These are phyloP conservation scores for Margaritifera margaritifera DNA, from an alignment of 2,888 invertebrate species.

Conservation along the genomic window DNA sequence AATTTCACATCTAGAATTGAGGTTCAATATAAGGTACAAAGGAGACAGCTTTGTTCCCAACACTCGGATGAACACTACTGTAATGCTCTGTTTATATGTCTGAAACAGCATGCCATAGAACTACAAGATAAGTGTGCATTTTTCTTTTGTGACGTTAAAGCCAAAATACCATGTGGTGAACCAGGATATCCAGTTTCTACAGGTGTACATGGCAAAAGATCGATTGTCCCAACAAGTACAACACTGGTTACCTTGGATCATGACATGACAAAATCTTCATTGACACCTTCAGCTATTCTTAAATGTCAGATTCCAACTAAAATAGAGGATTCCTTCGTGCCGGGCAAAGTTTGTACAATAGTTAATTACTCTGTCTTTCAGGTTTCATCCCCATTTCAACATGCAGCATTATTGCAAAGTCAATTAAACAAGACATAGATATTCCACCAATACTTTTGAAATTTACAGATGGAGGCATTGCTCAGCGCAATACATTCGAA, in stretches of 20 bases:
- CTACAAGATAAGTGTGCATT: slow-evolving; percentile 3
- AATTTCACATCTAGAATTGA: slow-evolving; percentile 27
- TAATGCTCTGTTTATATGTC: slow-evolving; percentile 29
- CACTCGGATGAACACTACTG: slow-evolving; percentile 37
- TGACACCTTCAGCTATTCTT: slow-evolving; percentile 31
- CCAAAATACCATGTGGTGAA: slow-evolving; percentile 28
- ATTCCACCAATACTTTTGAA: slow-evolving; percentile 10
- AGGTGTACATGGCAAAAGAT: slow-evolving; percentile 27
- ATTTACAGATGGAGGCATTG: slow-evolving; percentile 31
- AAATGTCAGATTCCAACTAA: slow-evolving; percentile 16
- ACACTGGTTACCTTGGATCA: slow-evolving; percentile 32
- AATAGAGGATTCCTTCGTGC: slow-evolving; percentile 25
- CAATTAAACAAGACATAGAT: background rate
- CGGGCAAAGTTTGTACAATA: slow-evolving; percentile 16
- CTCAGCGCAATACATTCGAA: slow-evolving; percentile 24
- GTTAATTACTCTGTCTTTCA: slow-evolving; percentile 30
- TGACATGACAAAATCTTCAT: slow-evolving; percentile 20
- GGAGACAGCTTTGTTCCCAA: slow-evolving; percentile 20
- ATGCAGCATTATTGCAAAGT: slow-evolving; percentile 13
- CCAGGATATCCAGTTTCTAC: slow-evolving; percentile 23
- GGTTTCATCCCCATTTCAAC: slow-evolving; percentile 18
- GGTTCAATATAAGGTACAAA: slow-evolving; percentile 35
- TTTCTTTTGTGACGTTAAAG: slow-evolving; percentile 34
- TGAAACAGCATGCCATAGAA: slow-evolving; percentile 24
- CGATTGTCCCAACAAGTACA: slow-evolving; percentile 12